Conservation (phyloP, 2,113 vertebrate genomes). For the Halcyon senegalensis region DNA sequence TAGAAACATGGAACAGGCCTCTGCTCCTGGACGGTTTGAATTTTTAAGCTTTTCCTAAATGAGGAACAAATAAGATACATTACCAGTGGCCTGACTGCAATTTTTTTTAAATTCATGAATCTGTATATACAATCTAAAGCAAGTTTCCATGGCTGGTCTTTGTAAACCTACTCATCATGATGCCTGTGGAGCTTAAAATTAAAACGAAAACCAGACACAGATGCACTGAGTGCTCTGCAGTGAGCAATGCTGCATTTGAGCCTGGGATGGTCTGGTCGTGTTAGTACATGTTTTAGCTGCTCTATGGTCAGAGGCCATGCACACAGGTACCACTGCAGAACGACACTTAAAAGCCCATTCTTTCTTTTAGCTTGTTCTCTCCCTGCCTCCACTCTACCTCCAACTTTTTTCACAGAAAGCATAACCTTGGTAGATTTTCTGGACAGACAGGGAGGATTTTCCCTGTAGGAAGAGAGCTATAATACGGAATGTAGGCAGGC, state of each 20-base stretch:
- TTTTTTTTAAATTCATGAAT: background rate
- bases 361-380: background rate
- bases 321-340: background rate
- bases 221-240: background rate
- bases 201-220: background rate
- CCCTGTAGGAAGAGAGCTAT: background rate
- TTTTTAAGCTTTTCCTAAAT: background rate
- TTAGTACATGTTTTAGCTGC: background rate
- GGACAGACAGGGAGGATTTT: background rate
- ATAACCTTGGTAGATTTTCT: background rate
- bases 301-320: background rate
- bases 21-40: background rate
- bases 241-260: background rate
- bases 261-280: background rate
- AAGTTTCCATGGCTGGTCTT: background rate
- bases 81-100: background rate
- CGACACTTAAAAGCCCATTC: background rate
- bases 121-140: background rate
- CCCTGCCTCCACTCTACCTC: background rate
- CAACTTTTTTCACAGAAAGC: background rate
- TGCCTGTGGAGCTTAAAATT: background rate
- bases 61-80: background rate
- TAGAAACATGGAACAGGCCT: background rate
- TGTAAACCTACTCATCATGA: background rate
- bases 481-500: background rate